phyloP scores from a whole-genome alignment of 2,113 vertebrate genomes.

The Herpetotheres cachinnans region DNA sequence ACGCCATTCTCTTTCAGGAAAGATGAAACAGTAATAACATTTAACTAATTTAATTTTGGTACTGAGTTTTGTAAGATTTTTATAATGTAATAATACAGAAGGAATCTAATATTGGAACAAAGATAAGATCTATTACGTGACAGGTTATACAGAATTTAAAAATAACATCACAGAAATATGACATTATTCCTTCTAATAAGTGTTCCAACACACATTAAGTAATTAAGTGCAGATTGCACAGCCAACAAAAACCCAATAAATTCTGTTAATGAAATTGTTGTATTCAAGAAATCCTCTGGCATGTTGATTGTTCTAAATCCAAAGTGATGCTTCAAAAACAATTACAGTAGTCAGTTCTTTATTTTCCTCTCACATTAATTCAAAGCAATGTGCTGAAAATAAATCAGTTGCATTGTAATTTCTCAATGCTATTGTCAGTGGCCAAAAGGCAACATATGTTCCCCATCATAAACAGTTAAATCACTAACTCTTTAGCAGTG shows the following conservation, averaged over 20 bases:
- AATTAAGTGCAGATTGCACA: background rate
- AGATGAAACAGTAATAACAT: background rate
- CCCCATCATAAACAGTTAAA: background rate
- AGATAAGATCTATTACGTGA: background rate
- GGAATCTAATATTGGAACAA: background rate
- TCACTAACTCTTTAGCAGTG: background rate
- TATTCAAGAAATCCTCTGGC: background rate
- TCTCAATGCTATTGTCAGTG: background rate
- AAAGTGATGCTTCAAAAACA: background rate
- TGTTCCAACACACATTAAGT: background rate
- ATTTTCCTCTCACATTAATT: background rate
- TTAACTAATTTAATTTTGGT: background rate
- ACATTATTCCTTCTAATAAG: background rate
- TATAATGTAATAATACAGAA: background rate
- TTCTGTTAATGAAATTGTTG: background rate
- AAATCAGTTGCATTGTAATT: background rate
- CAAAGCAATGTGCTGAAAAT: background rate
- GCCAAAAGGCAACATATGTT: background rate
- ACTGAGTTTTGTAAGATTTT: background rate
- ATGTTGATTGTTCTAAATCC: background rate
- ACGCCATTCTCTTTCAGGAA: background rate
- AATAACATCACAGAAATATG: background rate
- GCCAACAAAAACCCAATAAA: background rate
- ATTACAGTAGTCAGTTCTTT: background rate
- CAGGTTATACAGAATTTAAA: background rate